Percentiles rank a stretch among this genome's conserved stretches.
phyloP scores from a whole-genome alignment of 2,888 invertebrate species.

The Drosophila pseudotalamancana region DNA sequence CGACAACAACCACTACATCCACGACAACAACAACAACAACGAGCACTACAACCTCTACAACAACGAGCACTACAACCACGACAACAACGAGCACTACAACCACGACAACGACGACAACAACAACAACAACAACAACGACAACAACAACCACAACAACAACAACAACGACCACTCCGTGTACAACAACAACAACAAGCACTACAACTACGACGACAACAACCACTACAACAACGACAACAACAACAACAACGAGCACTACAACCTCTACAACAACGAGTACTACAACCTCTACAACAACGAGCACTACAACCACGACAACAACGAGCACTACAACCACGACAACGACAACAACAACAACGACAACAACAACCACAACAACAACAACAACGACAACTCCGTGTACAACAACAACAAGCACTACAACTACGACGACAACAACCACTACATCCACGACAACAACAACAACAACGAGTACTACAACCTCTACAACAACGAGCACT shows the following conservation, averaged over 20 bases:
- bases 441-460: not conserved
- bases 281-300: not conserved
- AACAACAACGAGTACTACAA: slow-evolving; percentile 1
- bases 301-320: not conserved
- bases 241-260: not conserved
- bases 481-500: slow-evolving; percentile 1
- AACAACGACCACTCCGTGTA: not conserved
- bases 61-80: slow-evolving; percentile 15
- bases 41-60: slow-evolving; percentile 9
- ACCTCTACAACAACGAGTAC: slow-evolving; percentile 6
- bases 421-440: not conserved
- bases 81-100: slow-evolving; percentile 10
- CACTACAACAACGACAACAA: not conserved
- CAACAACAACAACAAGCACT: slow-evolving; percentile 6
- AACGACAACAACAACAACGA: slow-evolving; percentile 4
- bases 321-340: not conserved
- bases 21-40: not conserved
- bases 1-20: slow-evolving; percentile 5
- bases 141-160: slow-evolving; percentile 4
- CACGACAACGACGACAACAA: slow-evolving; percentile 5
- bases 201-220: not conserved
- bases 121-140: slow-evolving; percentile 6
- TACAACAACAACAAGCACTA: slow-evolving; percentile 1
- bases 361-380: not conserved
- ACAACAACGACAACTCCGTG: slow-evolving; percentile 6